phyloP scores from a whole-genome alignment of 2,888 invertebrate species.

The Cyrtodaria siliqua region DNA sequence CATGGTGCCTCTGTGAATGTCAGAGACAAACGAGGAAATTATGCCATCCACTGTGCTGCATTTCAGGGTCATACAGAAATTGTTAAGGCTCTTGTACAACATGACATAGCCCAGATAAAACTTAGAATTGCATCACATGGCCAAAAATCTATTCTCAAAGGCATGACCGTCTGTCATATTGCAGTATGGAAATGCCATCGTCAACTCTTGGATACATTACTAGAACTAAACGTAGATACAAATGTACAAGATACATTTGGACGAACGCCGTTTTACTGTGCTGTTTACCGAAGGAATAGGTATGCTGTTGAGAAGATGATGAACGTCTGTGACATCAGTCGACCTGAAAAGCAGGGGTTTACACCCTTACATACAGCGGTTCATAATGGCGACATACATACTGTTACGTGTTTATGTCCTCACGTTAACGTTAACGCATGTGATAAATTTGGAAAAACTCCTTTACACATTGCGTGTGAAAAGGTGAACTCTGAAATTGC shows the following conservation, averaged over 20 bases:
- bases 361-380: conserved; percentile 45
- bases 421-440: conserved; percentile 32
- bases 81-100: conserved; percentile 8
- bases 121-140: conserved; percentile 36
- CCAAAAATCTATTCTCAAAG: conserved; percentile 22
- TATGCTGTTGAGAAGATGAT: conserved; percentile 2
- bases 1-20: conserved; percentile 19
- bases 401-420: neutral
- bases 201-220: conserved; percentile 18
- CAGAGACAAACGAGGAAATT: conserved; percentile 47
- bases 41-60: conserved; percentile 46
- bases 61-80: conserved; percentile 24
- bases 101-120: conserved; percentile 20
- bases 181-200: conserved; percentile 42
- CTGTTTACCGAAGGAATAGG: conserved; percentile 12
- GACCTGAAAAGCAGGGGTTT: conserved; percentile 32
- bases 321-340: conserved; percentile 3
- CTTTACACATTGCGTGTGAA: conserved; percentile 38
- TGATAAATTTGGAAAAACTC: conserved; percentile 43
- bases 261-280: conserved; percentile 36
- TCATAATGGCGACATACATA: conserved; percentile 2
- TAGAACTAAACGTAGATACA: conserved; percentile 23
- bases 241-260: conserved; percentile 45
- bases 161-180: conserved; percentile 40
- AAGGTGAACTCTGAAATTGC: conserved; percentile 10